Evolutionary conservation across 2,888 invertebrate species (phyloP).

Genomic region (Tetragonisca angustula): DNA sequence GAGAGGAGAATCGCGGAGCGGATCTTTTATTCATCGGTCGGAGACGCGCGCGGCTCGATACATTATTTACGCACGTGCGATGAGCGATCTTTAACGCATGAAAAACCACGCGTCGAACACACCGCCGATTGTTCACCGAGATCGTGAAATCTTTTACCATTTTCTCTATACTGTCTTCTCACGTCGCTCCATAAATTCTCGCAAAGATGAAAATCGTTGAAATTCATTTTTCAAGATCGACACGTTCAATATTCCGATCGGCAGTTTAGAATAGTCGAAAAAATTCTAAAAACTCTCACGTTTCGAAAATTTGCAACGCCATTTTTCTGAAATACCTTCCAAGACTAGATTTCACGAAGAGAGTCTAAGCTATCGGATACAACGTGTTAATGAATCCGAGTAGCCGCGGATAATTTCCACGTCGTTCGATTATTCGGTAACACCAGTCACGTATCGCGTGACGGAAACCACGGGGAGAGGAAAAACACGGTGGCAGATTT

Average conservation of each 20-base stretch:
- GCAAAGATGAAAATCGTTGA: background rate
- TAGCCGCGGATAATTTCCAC: background rate
- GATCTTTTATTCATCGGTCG: slow-evolving; percentile 53
- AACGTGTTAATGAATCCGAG: background rate
- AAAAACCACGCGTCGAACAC: slow-evolving; percentile 14
- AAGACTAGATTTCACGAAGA: too few species aligned
- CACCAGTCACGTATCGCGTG: background rate
- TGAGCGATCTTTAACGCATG: slow-evolving; percentile 47
- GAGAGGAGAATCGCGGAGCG: slow-evolving; percentile 33
- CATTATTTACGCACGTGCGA: slow-evolving; percentile 47
- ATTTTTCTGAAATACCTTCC: too few species aligned
- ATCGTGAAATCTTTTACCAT: slow-evolving; percentile 7
- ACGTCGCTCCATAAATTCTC: background rate
- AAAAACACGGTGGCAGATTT: slow-evolving; percentile 39
- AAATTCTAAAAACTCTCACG: too few species aligned
- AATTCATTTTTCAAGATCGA: background rate
- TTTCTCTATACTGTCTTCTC: background rate
- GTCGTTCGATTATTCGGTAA: background rate
- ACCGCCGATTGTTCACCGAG: background rate
- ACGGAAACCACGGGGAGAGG: background rate
- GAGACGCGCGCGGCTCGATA: slow-evolving; percentile 23
- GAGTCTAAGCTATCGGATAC: too few species aligned
- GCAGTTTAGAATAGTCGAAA: too few species aligned
- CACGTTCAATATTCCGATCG: background rate
- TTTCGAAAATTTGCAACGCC: too few species aligned